Conservation (phyloP, 1,140 invertebrate genomes). For the Aporrectodea caliginosa region DNA sequence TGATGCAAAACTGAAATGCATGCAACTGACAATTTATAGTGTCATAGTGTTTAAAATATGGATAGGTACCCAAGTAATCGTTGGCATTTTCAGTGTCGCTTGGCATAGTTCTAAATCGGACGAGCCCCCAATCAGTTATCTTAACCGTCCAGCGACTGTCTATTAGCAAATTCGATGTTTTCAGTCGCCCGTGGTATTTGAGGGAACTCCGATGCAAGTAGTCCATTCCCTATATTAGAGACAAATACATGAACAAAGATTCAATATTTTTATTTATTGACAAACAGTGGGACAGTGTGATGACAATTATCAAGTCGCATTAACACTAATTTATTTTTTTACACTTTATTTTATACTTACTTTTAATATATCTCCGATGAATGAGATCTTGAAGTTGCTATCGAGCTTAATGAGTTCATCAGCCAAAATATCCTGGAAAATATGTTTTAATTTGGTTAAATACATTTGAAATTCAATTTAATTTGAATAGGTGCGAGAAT, state of each 20-base stretch:
- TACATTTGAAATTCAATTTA: no score
- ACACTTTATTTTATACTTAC: conserved; percentile 52
- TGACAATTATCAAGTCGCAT: no score
- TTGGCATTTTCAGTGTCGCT: conserved; percentile 3
- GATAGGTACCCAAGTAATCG: no score
- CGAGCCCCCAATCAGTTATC: conserved; percentile 90
- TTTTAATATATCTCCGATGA: conserved; percentile 86
- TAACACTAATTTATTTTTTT: no score
- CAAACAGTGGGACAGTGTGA: no score
- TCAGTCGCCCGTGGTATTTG: conserved; percentile 84
- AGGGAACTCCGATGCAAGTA: conserved; percentile 79
- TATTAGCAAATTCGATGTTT: conserved; percentile 94
- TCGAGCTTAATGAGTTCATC: conserved; percentile 85
- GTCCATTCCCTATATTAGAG: conserved; percentile 72
- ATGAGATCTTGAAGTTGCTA: conserved; percentile 82
- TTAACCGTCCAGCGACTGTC: conserved; percentile 94
- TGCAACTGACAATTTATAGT: no score
- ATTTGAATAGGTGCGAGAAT: no score
- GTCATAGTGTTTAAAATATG: no score
- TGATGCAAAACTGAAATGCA: no score
- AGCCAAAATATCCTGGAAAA: conserved; percentile 85
- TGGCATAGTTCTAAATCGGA: conserved; percentile 62
- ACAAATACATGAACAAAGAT: no score
- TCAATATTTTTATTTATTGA: no score
- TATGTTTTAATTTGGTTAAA: no score